Evolutionary conservation across 2,888 invertebrate species (phyloP), one percentile per base, ranked within the genome.

Genomic region (Luffia ferchaultella): DNA sequence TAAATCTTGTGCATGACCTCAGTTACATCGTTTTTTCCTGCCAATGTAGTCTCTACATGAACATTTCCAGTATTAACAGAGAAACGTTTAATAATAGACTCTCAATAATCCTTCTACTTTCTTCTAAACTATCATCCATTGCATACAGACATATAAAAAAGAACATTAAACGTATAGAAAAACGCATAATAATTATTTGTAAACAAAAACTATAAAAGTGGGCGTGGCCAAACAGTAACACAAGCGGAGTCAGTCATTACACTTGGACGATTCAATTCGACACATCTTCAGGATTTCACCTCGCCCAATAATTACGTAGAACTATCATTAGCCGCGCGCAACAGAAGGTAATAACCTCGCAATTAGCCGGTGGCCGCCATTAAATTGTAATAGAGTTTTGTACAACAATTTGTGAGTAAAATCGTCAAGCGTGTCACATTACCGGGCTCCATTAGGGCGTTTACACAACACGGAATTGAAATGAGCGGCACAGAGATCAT

Each of bases 401-500:
- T 82, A 82, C 80, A 73, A 73, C 70, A 79, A 79, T 82, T 83
- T 83, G 80, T 82, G 79, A 79, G 80, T 78, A 78, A 76, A 82
- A 82, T 82, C 83, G 83, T 82, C 83, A 82, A 82, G 82, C 83
- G 83, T 83, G 79, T 82, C 83, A 79, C 83, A 80, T 83, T 82
- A 83, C 82, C 72, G 68, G 70, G 62, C 64, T 68, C 78, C 82
- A 83, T 83, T 83, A 83, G 77, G 79, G 76, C 77, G 75, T 82
- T 82, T 82, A 82, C 76, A 82, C 76, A 80, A 82, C 77, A 75
- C 75, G 73, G 74, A 80, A 82, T 83, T 79, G 82, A 80, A 82
- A 80, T 78, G 75, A 75, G 75, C 75, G 72, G 74, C 70, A 78
- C 74, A 74, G 79, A 80, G 82, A 79, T 80, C 82, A 82, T 79